Evolutionary conservation across 2,797 vertebrate genomes (phyloP), one percentile per base, ranked within the genome.

Genomic region (Kryptopterus vitreolus): DNA sequence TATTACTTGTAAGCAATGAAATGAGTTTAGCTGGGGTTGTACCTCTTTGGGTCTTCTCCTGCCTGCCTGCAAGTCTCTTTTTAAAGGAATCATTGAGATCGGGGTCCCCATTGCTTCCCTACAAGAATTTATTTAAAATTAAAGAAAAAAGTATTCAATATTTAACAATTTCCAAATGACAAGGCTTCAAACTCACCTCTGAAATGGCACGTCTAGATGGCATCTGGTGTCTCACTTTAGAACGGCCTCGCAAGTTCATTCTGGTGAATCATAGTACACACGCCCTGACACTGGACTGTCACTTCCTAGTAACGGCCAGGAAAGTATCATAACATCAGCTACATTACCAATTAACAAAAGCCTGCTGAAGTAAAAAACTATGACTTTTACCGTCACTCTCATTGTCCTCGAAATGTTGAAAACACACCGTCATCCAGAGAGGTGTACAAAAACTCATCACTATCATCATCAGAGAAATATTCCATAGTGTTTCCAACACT

Each of bases 311-410:
- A 80, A 66, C 3, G 3, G 29, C 4, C 9, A 43, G 43, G 35
- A 62, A 79, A 35, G 24, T 15, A 2, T 35, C 33, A 76, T 52
- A 20, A 52, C 43, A 35, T 78, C 24, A 70, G 20, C 11, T 48
- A 48, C 29, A 55, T 59, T 35, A 13, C 11, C 16, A 38, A 33
- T 26, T 48, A 24, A 48, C 43, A 48, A 62, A 53, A 20, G 10
- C 1, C 38, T 48, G 3, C 24, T 75, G 12, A 76, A 38, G 29
- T 59, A 22, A 59, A n/a, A 58, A 52, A 70, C 4, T 26, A 2
- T 5, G 3, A 71, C 29, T 38, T 77, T 87, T 90, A 98, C 98
- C 96, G 82, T 97, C 96, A 29, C 95, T 97, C 87, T 97, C 97
- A 84, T 95, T 65, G 80, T 96, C 96, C 71, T 97, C 95, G n/a